These are phyloP conservation scores for Taphrorychus bicolor DNA, from an alignment of 2,888 invertebrate genomes.

Conservation along the genomic window DNA sequence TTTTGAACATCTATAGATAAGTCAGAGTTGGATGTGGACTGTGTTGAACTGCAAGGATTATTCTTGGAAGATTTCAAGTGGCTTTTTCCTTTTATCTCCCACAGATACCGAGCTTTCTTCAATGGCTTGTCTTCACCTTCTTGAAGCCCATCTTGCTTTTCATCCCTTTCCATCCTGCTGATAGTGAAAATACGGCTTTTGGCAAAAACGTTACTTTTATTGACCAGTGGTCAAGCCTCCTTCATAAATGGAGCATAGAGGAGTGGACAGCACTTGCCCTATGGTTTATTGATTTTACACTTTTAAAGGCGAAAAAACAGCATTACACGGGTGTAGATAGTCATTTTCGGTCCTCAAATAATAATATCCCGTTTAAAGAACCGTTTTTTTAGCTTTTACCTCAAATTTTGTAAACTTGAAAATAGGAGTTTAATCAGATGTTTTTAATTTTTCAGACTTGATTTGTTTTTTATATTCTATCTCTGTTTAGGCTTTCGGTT, in stretches of 20 bases:
- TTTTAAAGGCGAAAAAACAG: constrained; percentile 19
- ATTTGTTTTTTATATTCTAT: constrained; percentile 31
- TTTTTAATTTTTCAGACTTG: constrained; percentile 43
- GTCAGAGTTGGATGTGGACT: background rate
- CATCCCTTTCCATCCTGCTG: constrained; percentile 25
- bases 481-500: constrained; percentile 5
- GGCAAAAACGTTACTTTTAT: constrained; percentile 9
- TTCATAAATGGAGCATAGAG: constrained; percentile 32
- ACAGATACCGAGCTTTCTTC: constrained; percentile 71
- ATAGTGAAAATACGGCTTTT: constrained; percentile 2
- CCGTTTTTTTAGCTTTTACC: too few species aligned
- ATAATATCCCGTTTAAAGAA: too few species aligned
- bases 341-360: too few species aligned
- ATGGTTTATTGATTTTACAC: constrained; percentile 37
- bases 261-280: constrained; percentile 28
- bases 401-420: background rate
- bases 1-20: background rate
- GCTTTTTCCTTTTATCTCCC: constrained; percentile 72
- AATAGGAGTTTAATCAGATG: constrained; percentile 47
- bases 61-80: constrained; percentile 60
- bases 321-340: too few species aligned
- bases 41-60: background rate
- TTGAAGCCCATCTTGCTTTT: constrained; percentile 16
- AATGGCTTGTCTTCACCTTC: constrained; percentile 65
- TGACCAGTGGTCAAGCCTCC: constrained; percentile 31